A percentile compares a stretch with the other conserved stretches of the same genome.
Evolutionary conservation across 1,140 invertebrate genomes (phyloP).

Genomic region (Hyposmocoma kahamanoa): DNA sequence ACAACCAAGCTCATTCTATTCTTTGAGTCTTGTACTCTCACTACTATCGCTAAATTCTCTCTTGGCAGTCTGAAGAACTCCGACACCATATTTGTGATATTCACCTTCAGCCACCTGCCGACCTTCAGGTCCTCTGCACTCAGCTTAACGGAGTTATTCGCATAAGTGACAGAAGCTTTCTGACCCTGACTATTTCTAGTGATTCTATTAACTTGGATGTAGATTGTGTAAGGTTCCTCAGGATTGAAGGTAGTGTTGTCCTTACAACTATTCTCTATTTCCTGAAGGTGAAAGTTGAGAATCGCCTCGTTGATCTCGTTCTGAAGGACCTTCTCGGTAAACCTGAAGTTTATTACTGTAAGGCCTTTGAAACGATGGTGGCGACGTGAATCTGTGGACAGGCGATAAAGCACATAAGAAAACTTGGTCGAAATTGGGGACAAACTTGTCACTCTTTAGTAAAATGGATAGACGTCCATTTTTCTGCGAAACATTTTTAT

Average conservation of each 20-base stretch:
- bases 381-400: constrained; percentile 54
- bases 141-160: constrained; percentile 51
- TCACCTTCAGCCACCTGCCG: constrained; percentile 83
- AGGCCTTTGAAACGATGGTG: constrained; percentile 67
- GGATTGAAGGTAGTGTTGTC: constrained; percentile 40
- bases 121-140: constrained; percentile 43
- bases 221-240: constrained; percentile 48
- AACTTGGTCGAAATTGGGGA: too few relatives aligned
- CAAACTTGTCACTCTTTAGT: too few relatives aligned
- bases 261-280: constrained; percentile 42
- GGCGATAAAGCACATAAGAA: constrained; percentile 9
- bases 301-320: constrained; percentile 72
- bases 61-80: constrained; percentile 83
- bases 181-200: constrained; percentile 52
- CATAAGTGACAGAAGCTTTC: constrained; percentile 53
- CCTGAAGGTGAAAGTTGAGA: constrained; percentile 73
- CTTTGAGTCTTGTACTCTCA: constrained; percentile 77
- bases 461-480: too few relatives aligned
- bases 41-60: constrained; percentile 82
- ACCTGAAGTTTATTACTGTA: constrained; percentile 74
- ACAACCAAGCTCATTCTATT: constrained; percentile 60
- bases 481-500: too few relatives aligned
- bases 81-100: constrained; percentile 83
- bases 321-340: constrained; percentile 73
- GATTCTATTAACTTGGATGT: constrained; percentile 59